Conservation (phyloP, 1,140 invertebrate genomes). For the Archivesica marissinica region DNA sequence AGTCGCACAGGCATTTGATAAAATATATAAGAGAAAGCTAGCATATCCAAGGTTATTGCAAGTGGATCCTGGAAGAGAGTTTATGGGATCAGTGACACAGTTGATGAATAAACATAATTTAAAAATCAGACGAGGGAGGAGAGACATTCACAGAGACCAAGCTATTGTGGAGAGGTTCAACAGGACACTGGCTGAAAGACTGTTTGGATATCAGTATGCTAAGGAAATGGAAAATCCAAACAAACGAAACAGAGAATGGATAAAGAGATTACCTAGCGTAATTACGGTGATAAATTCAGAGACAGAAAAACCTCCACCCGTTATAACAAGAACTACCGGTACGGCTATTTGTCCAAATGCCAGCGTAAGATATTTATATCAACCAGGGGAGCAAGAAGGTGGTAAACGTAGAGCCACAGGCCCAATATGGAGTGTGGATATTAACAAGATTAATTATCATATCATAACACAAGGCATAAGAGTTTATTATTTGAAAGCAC, state of each 20-base stretch:
- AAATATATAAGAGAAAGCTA: too few relatives aligned
- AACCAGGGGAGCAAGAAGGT: conserved; percentile 64
- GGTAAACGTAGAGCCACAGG: conserved; percentile 45
- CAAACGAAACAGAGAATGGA: conserved; percentile 49
- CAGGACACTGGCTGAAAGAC: conserved; percentile 57
- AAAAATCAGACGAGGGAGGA: conserved; percentile 36
- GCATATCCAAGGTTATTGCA: too few relatives aligned
- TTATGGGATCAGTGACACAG: too few relatives aligned
- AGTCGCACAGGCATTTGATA: too few relatives aligned
- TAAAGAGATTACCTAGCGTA: conserved; percentile 45
- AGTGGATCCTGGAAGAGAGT: too few relatives aligned
- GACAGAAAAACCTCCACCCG: conserved; percentile 27
- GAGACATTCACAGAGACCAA: conserved; percentile 56
- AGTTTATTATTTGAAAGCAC: conserved; percentile 59
- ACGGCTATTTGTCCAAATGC: conserved; percentile 18
- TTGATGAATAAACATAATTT: too few relatives aligned
- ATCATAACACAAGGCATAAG: conserved; percentile 30
- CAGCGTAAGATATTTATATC: conserved; percentile 57
- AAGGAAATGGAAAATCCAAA: conserved; percentile 53
- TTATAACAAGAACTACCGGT: conserved; percentile 30
- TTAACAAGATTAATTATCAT: conserved; percentile 32
- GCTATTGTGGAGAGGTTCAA: conserved; percentile 56
- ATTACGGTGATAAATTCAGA: conserved; percentile 53
- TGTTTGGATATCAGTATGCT: conserved; percentile 66
- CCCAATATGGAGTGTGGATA: conserved; percentile 57